A percentile compares a stretch with the other conserved stretches of the same genome.
phyloP scores from a whole-genome alignment of 2,797 vertebrate species.

The Chromis chromis region DNA sequence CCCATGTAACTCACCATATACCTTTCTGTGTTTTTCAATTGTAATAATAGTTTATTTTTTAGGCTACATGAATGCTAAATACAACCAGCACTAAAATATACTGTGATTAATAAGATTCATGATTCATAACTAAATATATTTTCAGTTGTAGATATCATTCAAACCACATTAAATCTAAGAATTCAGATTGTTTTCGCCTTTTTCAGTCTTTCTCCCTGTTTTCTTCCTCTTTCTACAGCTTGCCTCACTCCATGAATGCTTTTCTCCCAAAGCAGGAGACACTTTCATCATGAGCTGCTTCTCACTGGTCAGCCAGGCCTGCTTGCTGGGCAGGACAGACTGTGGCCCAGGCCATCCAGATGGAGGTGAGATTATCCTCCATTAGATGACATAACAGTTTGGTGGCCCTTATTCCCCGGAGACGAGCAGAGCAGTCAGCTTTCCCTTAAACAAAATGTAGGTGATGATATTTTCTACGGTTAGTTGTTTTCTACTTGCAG shows the following conservation, averaged over 20 bases:
- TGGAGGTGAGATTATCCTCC: conserved; percentile 72
- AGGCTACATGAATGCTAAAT: neutral
- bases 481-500: neutral
- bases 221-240: conserved; percentile 3
- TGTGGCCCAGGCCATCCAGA: conserved; percentile 61
- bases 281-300: conserved; percentile 41
- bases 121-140: neutral
- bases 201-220: neutral
- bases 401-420: conserved; percentile 31
- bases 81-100: neutral
- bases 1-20: no score
- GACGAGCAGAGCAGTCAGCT: conserved; percentile 17
- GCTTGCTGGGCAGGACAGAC: conserved; percentile 46
- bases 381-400: conserved; percentile 64
- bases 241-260: neutral
- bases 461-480: conserved; percentile 11
- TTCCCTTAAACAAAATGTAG: conserved; percentile 7
- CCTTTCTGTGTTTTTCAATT: neutral
- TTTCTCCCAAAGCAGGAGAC: conserved; percentile 5
- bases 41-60: neutral
- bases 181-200: neutral
- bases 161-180: neutral
- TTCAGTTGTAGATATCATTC: neutral
- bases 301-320: conserved; percentile 37
- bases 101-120: neutral